Evolutionary conservation across 2,888 invertebrate genomes (phyloP).

Genomic region (Tyria jacobaeae): DNA sequence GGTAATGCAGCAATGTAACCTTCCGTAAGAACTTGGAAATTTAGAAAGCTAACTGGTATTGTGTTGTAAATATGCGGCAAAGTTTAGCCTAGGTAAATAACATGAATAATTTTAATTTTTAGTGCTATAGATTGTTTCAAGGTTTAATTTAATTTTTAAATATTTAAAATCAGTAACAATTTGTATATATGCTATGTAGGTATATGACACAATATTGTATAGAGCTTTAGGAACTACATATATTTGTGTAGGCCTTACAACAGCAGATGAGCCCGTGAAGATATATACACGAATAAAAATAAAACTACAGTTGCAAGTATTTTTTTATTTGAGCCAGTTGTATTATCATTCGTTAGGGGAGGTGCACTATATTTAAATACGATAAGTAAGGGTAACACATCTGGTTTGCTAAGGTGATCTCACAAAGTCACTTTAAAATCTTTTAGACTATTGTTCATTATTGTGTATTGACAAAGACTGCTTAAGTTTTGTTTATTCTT

Average conservation of each 20-base stretch:
- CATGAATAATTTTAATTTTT: too few relatives aligned
- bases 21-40: not conserved
- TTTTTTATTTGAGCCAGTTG: conserved; percentile 18
- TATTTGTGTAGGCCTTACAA: not conserved
- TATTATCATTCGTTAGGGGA: conserved; percentile 30
- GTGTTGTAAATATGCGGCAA: too few relatives aligned
- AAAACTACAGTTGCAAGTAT: conserved; percentile 6
- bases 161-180: too few relatives aligned
- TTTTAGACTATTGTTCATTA: conserved; percentile 11
- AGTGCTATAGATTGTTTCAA: too few relatives aligned
- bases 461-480: not conserved
- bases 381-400: conserved; percentile 33
- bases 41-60: not conserved
- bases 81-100: too few relatives aligned
- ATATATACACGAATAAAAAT: not conserved
- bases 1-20: too few relatives aligned
- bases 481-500: not conserved
- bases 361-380: conserved; percentile 42
- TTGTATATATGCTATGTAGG: too few relatives aligned
- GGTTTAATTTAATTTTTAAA: too few relatives aligned
- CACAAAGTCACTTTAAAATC: conserved; percentile 21
- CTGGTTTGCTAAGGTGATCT: conserved; percentile 28
- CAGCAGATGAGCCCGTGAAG: not conserved
- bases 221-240: not conserved
- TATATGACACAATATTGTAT: not conserved